Evolutionary conservation across 2,113 vertebrate genomes (phyloP).

Genomic region (Periophthalmus modestus): DNA sequence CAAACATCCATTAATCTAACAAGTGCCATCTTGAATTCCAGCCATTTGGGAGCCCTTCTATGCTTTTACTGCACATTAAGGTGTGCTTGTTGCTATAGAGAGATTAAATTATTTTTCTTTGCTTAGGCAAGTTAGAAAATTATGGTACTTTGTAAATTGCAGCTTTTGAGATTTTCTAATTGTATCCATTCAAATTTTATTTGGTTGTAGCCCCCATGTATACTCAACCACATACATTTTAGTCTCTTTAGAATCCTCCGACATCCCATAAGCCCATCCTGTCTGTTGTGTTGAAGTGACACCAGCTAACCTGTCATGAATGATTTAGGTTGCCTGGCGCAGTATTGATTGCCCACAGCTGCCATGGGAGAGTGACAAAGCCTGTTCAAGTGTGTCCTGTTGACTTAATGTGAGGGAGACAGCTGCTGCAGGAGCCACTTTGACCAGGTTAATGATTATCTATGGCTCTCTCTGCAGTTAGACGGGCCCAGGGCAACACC

Average conservation of each 20-base stretch:
- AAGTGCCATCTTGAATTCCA: neutral
- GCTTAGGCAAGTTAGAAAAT: no score
- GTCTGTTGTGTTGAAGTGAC: neutral
- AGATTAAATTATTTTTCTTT: no score
- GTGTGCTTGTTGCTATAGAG: no score
- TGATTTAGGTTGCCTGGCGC: constrained; percentile 13
- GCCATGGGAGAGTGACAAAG: constrained; percentile 38
- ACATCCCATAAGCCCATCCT: neutral
- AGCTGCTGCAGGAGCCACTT: constrained; percentile 56
- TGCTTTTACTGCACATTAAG: neutral
- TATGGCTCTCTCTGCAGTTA: constrained; percentile 48
- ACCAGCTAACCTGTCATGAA: neutral
- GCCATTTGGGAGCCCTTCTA: neutral
- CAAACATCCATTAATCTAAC: neutral
- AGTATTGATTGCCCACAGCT: constrained; percentile 40
- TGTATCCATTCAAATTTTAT: no score
- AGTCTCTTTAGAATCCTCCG: no score
- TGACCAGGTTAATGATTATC: constrained; percentile 69
- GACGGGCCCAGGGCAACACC: constrained; percentile 63
- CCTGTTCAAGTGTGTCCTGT: constrained; percentile 39
- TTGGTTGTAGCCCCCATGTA: no score
- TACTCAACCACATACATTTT: no score
- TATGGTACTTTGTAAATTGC: no score
- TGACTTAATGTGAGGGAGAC: constrained; percentile 47
- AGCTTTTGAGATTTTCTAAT: no score